Evolutionary conservation across 2,888 invertebrate genomes (phyloP), one percentile per base, ranked within the genome.

Genomic region (Nycteola revayana): DNA sequence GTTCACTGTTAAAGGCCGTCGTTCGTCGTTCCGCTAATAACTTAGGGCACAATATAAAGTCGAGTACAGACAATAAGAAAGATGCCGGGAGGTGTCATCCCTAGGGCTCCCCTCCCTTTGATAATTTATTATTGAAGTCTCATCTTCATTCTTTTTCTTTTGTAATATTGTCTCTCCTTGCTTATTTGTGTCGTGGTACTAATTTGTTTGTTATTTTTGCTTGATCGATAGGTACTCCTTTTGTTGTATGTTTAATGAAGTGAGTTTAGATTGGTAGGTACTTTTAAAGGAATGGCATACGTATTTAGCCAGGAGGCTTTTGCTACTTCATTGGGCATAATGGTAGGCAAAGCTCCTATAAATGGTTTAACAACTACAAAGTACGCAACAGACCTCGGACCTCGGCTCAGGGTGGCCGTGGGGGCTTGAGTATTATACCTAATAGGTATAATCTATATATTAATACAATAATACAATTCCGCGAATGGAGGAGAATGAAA

Each of bases 41-140:
- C 39, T 32, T 44, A 3, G 0, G 37, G 36, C 36, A 7, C 14
- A 25, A 27, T 24, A 28, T 60, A 60, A 69, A 66, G 73, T 55
- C 66, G 67, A 68, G 74, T 73, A 68, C 67, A 75, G 72, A 75
- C 74, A 77, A 79, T 72, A 75, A 72, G 76, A 66, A 75, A 75
- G 75, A 66, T 60, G 67, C 68, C 65, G 66, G 70, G 76, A 78
- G 82, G 83, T 82, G 83, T 77, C 73, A 68, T 66, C 65, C 70
- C 70, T 60, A 66, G 68, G 67, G 39, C 27, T 42, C 38, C 48
- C 51, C 44, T 49, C 68, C 32, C 76, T 75, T 74, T 77, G 73
- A 78, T 82, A 81, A 81, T 82, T 81, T 82, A 82, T 82, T 82
- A 82, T 82, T 81, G 81, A 81, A 81, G 79, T 73, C 71, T 74